A percentile compares a stretch with the other conserved stretches of the same genome.
Evolutionary conservation across 2,797 vertebrate genomes (phyloP).

Genomic region (Leucoraja ocellata): DNA sequence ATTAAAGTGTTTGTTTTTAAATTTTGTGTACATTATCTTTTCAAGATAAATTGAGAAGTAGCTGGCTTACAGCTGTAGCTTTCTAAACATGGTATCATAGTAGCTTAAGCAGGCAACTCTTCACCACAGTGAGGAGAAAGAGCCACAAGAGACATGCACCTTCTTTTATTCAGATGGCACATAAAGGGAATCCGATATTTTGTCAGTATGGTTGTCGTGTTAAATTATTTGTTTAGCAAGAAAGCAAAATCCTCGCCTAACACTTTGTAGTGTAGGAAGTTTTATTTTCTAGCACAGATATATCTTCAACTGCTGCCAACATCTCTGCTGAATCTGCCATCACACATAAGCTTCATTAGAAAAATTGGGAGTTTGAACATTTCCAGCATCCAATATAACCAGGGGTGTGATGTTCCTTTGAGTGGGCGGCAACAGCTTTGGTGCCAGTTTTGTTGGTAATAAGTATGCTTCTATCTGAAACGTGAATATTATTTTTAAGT

Average conservation of each 20-base stretch:
- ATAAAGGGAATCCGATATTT: not conserved
- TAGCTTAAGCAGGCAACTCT: not conserved
- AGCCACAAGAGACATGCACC: not conserved
- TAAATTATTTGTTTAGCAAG: not conserved
- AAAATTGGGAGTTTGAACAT: not conserved
- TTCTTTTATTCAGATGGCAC: not conserved
- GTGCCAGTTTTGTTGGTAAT: constrained; percentile 23
- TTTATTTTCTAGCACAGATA: not conserved
- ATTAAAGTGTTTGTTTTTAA: not conserved
- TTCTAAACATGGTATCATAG: not conserved
- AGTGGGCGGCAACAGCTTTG: not conserved
- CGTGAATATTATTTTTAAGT: constrained; percentile 33
- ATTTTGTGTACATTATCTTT: not conserved
- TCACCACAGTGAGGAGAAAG: not conserved
- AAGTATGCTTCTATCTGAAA: constrained; percentile 10
- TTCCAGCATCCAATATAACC: not conserved
- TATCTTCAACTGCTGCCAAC: not conserved
- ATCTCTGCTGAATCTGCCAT: not conserved
- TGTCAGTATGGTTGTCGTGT: not conserved
- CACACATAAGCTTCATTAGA: not conserved
- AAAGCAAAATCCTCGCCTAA: not conserved
- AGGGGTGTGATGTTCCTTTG: constrained; percentile 33
- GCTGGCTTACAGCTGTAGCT: not conserved
- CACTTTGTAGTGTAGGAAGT: not conserved
- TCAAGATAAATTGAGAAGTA: not conserved